Conservation (phyloP, 2,113 vertebrate genomes). For the Nymphicus hollandicus region DNA sequence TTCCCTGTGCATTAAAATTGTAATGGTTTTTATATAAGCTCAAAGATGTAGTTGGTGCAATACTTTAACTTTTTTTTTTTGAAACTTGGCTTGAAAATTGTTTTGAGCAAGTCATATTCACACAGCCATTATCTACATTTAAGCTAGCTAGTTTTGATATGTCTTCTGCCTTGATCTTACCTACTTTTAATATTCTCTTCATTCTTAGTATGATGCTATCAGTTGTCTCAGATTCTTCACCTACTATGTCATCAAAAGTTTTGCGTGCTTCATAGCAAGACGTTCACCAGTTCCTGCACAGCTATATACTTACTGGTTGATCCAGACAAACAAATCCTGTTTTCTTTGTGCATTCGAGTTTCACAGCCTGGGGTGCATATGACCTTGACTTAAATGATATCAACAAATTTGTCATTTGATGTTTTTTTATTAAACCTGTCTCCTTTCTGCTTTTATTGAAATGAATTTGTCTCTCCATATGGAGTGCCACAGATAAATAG, state of each 20-base stretch:
- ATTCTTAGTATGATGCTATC: constrained; percentile 52
- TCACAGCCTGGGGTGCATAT: background rate
- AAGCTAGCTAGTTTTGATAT: background rate
- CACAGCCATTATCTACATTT: background rate
- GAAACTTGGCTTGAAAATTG: background rate
- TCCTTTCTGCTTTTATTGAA: background rate
- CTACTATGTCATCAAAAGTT: constrained; percentile 30
- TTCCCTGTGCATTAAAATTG: background rate
- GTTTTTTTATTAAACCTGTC: background rate
- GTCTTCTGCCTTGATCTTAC: constrained; percentile 40
- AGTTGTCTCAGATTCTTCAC: constrained; percentile 37
- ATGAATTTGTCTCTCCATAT: background rate
- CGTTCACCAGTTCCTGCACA: background rate
- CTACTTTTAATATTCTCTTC: constrained; percentile 43
- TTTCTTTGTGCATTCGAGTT: background rate
- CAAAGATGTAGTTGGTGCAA: background rate
- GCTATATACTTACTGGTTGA: background rate
- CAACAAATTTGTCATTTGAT: background rate
- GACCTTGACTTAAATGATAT: background rate
- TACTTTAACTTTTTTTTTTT: background rate
- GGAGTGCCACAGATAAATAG: background rate
- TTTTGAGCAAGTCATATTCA: constrained; percentile 6
- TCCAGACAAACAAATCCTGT: background rate
- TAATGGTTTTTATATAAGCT: background rate
- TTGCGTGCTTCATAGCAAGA: background rate